Conservation (phyloP, 2,797 vertebrate genomes). For the Acanthornis magna region DNA sequence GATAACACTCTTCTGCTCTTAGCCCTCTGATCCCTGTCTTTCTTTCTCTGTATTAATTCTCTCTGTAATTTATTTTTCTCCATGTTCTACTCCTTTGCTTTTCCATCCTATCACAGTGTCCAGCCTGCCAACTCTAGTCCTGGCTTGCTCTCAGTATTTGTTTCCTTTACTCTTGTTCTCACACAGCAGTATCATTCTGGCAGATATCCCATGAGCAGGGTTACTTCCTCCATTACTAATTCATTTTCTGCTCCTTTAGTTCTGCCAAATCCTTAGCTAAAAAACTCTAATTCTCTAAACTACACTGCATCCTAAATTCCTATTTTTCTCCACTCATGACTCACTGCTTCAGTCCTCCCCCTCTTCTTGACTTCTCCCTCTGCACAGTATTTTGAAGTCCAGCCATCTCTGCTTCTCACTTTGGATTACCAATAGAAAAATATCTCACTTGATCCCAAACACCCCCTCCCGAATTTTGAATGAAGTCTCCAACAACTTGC, state of each 20-base stretch:
- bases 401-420: not conserved
- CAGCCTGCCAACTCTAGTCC: not conserved
- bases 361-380: conserved; percentile 3
- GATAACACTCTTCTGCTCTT: not conserved
- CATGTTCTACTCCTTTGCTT: not conserved
- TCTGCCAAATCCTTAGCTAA: conserved; percentile 15
- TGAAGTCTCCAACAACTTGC: not conserved
- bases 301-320: not conserved
- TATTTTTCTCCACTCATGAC: not conserved
- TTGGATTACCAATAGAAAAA: not conserved
- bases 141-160: conserved; percentile 28
- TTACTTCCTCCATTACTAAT: conserved; percentile 53
- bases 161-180: conserved; percentile 24
- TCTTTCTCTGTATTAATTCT: not conserved
- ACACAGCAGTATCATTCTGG: not conserved
- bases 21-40: not conserved
- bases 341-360: not conserved
- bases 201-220: not conserved
- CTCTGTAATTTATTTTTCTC: not conserved
- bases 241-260: conserved; percentile 35
- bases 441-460: not conserved
- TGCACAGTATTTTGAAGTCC: not conserved
- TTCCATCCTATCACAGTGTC: not conserved
- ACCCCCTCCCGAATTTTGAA: not conserved
- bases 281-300: not conserved